A percentile compares a stretch with the other conserved stretches of the same genome.
Conservation (phyloP, 2,888 invertebrate genomes). For the Orthosia gothica region DNA sequence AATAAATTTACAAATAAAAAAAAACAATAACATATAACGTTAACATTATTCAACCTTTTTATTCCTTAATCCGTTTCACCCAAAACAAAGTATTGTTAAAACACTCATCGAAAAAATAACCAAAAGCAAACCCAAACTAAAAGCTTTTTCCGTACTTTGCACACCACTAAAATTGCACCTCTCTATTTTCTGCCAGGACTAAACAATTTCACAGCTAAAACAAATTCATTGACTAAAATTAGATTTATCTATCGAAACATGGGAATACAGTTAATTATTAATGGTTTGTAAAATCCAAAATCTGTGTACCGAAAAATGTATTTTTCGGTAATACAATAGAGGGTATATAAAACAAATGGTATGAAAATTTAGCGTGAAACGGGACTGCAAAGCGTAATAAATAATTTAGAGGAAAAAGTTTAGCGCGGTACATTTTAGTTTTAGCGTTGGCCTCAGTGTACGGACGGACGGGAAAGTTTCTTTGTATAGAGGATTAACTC, state of each 20-base stretch:
- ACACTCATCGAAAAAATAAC: not conserved
- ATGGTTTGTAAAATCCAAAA: too few relatives aligned
- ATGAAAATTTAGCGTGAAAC: slow-evolving; percentile 57
- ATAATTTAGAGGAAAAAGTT: slow-evolving; percentile 76
- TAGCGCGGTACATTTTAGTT: slow-evolving; percentile 70
- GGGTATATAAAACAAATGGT: slow-evolving; percentile 49
- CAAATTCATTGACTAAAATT: slow-evolving; percentile 19
- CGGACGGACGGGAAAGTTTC: slow-evolving; percentile 73
- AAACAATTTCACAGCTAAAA: slow-evolving; percentile 33
- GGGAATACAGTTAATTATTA: slow-evolving; percentile 29
- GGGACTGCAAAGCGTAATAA: slow-evolving; percentile 67
- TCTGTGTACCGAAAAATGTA: too few relatives aligned
- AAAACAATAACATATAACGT: not conserved
- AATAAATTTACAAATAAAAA: too few relatives aligned
- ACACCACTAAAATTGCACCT: not conserved
- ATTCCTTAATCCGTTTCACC: not conserved
- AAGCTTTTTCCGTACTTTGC: slow-evolving; percentile 1
- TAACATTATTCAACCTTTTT: not conserved
- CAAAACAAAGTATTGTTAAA: not conserved
- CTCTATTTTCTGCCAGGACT: slow-evolving; percentile 6
- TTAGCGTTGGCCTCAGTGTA: slow-evolving; percentile 68
- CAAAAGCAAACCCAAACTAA: slow-evolving; percentile 1
- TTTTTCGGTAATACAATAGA: slow-evolving; percentile 36
- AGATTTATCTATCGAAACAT: slow-evolving; percentile 24
- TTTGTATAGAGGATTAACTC: slow-evolving; percentile 79